Evolutionary conservation across 2,113 vertebrate genomes (phyloP), one percentile per base, ranked within the genome.

Genomic region (Cygnus buccinator): DNA sequence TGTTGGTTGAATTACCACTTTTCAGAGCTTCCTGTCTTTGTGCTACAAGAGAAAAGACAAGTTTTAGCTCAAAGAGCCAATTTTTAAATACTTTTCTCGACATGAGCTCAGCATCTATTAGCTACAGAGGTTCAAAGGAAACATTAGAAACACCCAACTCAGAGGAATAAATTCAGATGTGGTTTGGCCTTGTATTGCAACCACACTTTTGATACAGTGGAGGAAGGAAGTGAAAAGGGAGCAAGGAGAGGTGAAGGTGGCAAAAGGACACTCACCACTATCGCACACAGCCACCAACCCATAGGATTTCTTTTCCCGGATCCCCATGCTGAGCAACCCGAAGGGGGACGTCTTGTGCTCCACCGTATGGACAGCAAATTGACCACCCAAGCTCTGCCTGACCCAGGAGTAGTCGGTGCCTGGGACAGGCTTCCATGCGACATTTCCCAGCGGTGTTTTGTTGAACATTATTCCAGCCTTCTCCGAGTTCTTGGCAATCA

Each of bases 321-420:
- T 61, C 19, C 98, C 98, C 20, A 98, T 29, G 41, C 94, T 97
- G 86, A 98, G 98, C 33, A 98, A 35, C 6, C 93, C 98, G 22
- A 98, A 98, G 15, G 59, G 72, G 2, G 92, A 87, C 6, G 55
- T 76, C 50, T 93, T 48, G 52, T 97, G 97, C 26, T 93, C 95
- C 67, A 98, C 13, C 2, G 6, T 93, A 54, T 97, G 95, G 33
- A 82, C 58, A 4, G 59, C 55, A 2, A 90, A 43, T 0, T 19
- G 68, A 2, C 4, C 5, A 1, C 79, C 83, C 63, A 98, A 92
- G 43, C 23, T 41, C 9, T 97, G 66, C 19, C 97, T 91, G 1
- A 95, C 75, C 98, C 98, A 99, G 18, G 98, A 98, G 59, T 97
- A 99, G 9, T 97, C 96, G 1, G 98, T 98, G 28, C 95, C 97